Evolutionary conservation across 1,140 invertebrate species (phyloP).

Genomic region (Bombus vancouverensis): DNA sequence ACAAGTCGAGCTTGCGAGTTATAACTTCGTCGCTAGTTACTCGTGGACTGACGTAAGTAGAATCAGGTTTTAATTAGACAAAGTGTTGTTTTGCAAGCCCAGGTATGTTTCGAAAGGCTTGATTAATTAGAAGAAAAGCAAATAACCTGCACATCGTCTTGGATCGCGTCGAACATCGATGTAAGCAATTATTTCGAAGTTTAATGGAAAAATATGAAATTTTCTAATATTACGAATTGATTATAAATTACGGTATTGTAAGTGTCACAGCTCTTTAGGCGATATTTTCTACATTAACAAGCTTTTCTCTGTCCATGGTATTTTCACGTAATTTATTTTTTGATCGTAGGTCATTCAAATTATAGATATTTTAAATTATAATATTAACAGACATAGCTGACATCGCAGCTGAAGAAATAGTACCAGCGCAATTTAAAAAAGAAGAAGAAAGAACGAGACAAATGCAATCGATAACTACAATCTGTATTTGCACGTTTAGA

Average conservation of each 20-base stretch:
- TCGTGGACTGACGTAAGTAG: background rate
- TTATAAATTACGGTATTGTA: background rate
- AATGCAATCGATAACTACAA: too few species aligned
- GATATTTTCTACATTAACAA: too few species aligned
- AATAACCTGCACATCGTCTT: background rate
- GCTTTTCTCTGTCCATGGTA: background rate
- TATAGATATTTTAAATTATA: background rate
- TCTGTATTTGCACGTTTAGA: background rate
- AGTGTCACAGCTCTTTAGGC: background rate
- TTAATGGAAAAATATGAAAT: background rate
- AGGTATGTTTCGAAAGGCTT: background rate
- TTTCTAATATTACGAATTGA: background rate
- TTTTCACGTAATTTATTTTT: background rate
- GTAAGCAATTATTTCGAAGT: background rate
- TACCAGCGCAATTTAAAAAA: too few species aligned
- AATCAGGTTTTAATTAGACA: constrained; percentile 20
- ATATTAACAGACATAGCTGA: background rate
- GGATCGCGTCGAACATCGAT: background rate
- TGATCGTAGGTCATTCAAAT: too few species aligned
- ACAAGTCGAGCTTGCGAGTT: background rate
- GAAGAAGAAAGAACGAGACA: too few species aligned
- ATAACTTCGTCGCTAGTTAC: background rate
- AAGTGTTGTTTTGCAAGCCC: background rate
- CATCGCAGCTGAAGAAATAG: too few species aligned
- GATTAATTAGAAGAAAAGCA: constrained; percentile 4